Evolutionary conservation across 2,113 vertebrate species (phyloP), one percentile per base, ranked within the genome.

Genomic region (Phaetusa simplex): DNA sequence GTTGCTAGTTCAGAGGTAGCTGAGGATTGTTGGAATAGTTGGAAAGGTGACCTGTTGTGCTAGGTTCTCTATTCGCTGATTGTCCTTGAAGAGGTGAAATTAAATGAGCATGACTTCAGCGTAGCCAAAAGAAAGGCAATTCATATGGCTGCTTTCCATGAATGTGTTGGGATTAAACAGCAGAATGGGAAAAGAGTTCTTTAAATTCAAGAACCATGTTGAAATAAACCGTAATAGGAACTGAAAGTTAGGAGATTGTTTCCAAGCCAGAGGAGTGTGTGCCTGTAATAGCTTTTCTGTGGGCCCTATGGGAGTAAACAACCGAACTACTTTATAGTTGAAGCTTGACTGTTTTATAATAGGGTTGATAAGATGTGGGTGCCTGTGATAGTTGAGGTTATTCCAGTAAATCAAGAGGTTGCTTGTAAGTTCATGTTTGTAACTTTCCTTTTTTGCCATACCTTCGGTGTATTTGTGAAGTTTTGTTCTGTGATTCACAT

Each of bases 181-280:
- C 24, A 59, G 66, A 86, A 73, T 34, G 43, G 47, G 23, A 82
- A 77, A 23, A 82, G 52, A 65, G 14, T 77, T 43, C 47, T 91
- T 95, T 27, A 77, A 91, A 43, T 89, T 89, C 64, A 70, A 81
- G 49, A 70, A 56, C 12, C 0, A 1, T 52, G 18, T 83, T 94
- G 62, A 86, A 86, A 73, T 73, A 89, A 86, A 62, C 34, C 7
- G 0, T 69, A 89, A 66, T 38, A 82, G n/a, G 64, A 93, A 21
- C 24, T 91, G 77, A 89, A 95, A 89, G 59, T 91, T 56, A 61
- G 71, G 49, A 78, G 40, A 65, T 81, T 72, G 50, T 91, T 97
- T 91, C 61, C 50, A 88, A 56, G 47, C 59, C 43, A 67, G 30
- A 69, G 36, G 45, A 78, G 7, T 59, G n/a, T 38, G 26, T 74